A percentile compares a stretch with the other conserved stretches of the same genome.
Evolutionary conservation across 2,888 invertebrate species (phyloP).

Genomic region (Macrosoma leucophasiata): DNA sequence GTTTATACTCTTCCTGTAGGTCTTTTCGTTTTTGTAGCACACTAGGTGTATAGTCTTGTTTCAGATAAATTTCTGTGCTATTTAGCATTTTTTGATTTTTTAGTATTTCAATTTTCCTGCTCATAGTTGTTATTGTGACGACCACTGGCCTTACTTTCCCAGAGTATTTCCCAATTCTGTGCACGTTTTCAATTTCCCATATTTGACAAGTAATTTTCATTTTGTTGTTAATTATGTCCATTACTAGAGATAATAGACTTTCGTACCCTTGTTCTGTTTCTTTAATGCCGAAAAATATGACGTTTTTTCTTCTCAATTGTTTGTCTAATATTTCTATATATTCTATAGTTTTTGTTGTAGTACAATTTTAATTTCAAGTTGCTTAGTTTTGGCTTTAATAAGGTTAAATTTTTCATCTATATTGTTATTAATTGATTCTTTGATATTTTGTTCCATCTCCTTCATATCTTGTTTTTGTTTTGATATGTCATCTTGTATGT

Average conservation of each 20-base stretch:
- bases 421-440: constrained; percentile 22
- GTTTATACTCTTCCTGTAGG: constrained; percentile 22
- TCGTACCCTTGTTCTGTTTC: constrained; percentile 20
- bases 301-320: constrained; percentile 23
- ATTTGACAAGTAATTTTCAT: constrained; percentile 16
- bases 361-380: constrained; percentile 25
- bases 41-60: constrained; percentile 24
- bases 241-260: constrained; percentile 7
- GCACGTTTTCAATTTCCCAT: constrained; percentile 19
- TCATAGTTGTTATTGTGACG: constrained; percentile 17
- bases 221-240: constrained; percentile 16
- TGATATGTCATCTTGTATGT: constrained; percentile 23
- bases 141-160: constrained; percentile 18
- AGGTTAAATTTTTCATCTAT: constrained; percentile 23
- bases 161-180: constrained; percentile 14
- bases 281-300: constrained; percentile 27
- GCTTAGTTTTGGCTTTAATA: constrained; percentile 19
- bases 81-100: constrained; percentile 20
- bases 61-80: constrained; percentile 19
- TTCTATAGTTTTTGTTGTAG: constrained; percentile 28
- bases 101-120: constrained; percentile 25
- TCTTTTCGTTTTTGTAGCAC: constrained; percentile 26
- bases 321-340: constrained; percentile 24
- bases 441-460: constrained; percentile 24
- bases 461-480: constrained; percentile 24